Conservation (phyloP, 1,140 invertebrate species). For the Trinorchestia longiramus region DNA sequence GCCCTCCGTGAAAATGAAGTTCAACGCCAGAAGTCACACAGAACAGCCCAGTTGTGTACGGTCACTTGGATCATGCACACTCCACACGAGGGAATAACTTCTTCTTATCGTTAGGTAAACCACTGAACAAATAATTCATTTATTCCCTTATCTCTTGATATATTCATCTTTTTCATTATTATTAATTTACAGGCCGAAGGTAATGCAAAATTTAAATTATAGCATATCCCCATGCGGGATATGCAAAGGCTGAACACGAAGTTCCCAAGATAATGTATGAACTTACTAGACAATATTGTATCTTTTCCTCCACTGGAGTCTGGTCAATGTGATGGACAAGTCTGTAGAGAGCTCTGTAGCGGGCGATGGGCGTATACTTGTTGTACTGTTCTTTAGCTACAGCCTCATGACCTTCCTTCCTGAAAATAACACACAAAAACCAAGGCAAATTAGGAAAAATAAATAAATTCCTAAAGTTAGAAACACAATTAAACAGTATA, state of each 20-base stretch:
- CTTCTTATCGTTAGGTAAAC: too few relatives aligned
- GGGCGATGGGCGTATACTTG: background rate
- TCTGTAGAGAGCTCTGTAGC: conserved; percentile 31
- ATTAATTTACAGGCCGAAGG: too few relatives aligned
- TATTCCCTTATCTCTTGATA: too few relatives aligned
- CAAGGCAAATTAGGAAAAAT: background rate
- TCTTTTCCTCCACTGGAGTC: background rate
- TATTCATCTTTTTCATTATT: too few relatives aligned
- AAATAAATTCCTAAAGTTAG: background rate
- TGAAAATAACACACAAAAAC: background rate
- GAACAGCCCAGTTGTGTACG: too few relatives aligned
- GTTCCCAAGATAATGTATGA: background rate
- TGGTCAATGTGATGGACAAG: conserved; percentile 33
- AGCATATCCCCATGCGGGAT: background rate
- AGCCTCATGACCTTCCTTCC: background rate
- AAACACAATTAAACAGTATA: background rate
- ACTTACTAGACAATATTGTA: conserved; percentile 26
- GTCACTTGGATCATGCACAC: too few relatives aligned
- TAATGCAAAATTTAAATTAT: background rate
- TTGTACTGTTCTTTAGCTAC: background rate
- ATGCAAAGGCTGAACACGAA: background rate
- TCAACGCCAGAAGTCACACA: too few relatives aligned
- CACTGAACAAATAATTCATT: too few relatives aligned
- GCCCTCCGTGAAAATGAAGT: too few relatives aligned
- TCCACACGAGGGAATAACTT: too few relatives aligned